Evolutionary conservation across 2,797 vertebrate genomes (phyloP), one percentile per base, ranked within the genome.

Genomic region (Fistularia commersonii): DNA sequence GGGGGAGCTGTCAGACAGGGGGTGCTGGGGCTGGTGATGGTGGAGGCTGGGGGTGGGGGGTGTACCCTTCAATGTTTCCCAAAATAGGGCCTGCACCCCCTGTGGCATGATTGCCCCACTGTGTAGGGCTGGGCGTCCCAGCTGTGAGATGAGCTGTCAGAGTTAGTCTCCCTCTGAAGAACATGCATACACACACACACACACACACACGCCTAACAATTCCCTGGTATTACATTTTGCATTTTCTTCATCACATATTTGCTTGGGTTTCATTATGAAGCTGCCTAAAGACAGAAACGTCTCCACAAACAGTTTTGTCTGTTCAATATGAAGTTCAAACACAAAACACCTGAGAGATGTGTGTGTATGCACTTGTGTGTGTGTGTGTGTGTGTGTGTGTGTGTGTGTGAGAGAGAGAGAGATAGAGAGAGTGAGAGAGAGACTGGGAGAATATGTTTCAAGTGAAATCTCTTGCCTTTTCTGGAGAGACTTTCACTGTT

Each of bases 131-230:
- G 66, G 67, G 64, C 70, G 44, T 76, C 69, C 79, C 81, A 81
- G 81, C 79, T 82, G 83, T 72, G 76, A 76, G 72, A 61, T 38
- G 54, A 48, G 52, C 72, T 74, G 72, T 76, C 72, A 72, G 54
- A 62, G 32, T 40, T 14, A 1, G 4, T 11, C 39, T 41, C 13
- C 11, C 52, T 38, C 36, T 33, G n/a, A 61, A 1, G 52, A 51
- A 64, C 46, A 72, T 48, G 41, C 45, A 56, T 49, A 46, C 52
- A 52, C n/a, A 23, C 48, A 48, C 57, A 12, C 23, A 23, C 23
- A 23, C 23, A 23, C 23, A 23, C 23, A n/a, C 11, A 45, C 32
- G 43, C 31, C 15, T 31, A 45, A 45, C n/a, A 31, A 32, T 45
- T 6, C 43, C 11, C 15, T 6, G 32, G 31, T n/a, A 34, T 34